Percentiles rank a stretch among this genome's conserved stretches.
Evolutionary conservation across 2,113 vertebrate species (phyloP).

Genomic region (Todiramphus saurophagus): DNA sequence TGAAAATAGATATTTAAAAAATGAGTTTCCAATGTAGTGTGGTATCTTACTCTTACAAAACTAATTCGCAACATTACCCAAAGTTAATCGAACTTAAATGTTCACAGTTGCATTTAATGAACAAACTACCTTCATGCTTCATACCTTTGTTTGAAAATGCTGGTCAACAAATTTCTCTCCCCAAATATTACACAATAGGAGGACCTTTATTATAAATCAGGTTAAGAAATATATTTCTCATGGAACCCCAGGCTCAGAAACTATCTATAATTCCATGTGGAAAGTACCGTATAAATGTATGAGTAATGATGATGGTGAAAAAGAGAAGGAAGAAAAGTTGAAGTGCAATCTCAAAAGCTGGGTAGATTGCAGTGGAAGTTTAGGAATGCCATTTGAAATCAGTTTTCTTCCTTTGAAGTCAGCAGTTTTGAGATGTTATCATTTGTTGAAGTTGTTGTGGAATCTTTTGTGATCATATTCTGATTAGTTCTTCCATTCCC

Average conservation of each 20-base stretch:
- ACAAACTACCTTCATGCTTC: neutral
- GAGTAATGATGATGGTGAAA: neutral
- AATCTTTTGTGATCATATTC: neutral
- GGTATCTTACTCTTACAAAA: neutral
- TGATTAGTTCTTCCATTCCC: slow-evolving; percentile 3
- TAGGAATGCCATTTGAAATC: neutral
- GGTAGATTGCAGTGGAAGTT: neutral
- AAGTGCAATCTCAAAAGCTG: neutral
- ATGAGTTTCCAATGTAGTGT: neutral
- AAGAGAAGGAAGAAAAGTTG: neutral
- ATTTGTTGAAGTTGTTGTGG: neutral
- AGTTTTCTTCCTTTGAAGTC: neutral
- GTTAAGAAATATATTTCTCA: neutral
- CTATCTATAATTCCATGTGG: neutral
- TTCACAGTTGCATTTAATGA: neutral
- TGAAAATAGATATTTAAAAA: neutral
- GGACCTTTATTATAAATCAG: neutral
- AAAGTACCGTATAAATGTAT: neutral
- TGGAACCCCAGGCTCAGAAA: neutral
- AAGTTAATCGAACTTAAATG: neutral
- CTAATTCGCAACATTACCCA: neutral
- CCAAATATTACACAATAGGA: neutral
- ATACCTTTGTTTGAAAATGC: neutral
- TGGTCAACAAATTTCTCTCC: neutral
- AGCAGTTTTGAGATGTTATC: neutral